Percentiles rank a stretch among this genome's conserved stretches.
phyloP scores from a whole-genome alignment of 2,888 invertebrate genomes.

The Standfussiana lucernea region DNA sequence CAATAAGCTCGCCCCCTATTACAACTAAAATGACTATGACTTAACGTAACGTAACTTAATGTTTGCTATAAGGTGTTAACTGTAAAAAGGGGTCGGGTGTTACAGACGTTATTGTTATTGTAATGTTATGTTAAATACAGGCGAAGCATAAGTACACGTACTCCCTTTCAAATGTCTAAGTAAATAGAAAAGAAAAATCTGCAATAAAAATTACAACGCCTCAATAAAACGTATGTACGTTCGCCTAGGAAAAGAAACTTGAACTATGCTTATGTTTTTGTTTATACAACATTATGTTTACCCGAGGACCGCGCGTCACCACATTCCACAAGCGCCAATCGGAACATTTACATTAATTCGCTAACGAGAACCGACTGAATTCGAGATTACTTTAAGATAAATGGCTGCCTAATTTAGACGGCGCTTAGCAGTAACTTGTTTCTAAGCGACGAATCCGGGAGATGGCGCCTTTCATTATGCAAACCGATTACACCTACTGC shows the following conservation, averaged over 20 bases:
- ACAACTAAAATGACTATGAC: no score
- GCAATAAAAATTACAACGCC: background rate
- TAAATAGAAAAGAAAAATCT: background rate
- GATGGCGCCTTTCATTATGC: constrained; percentile 71
- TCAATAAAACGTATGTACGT: constrained; percentile 7
- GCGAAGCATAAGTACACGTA: no score
- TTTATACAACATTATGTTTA: constrained; percentile 75
- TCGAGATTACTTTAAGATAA: constrained; percentile 77
- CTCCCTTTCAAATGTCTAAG: no score
- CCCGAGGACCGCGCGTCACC: constrained; percentile 70
- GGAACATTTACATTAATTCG: constrained; percentile 83
- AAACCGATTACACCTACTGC: constrained; percentile 58
- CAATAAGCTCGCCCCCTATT: no score
- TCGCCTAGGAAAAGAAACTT: constrained; percentile 55
- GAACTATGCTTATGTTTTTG: constrained; percentile 72
- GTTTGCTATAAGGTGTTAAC: no score
- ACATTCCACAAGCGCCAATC: constrained; percentile 76
- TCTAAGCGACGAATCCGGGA: constrained; percentile 74
- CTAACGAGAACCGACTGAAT: constrained; percentile 79
- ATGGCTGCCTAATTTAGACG: constrained; percentile 79
- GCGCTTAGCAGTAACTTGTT: constrained; percentile 79
- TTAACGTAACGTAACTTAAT: no score
- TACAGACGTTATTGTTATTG: no score
- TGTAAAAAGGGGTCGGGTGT: no score
- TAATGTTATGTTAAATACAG: no score